Conservation (phyloP, 2,888 invertebrate species). For the Drosophila tanythrix region DNA sequence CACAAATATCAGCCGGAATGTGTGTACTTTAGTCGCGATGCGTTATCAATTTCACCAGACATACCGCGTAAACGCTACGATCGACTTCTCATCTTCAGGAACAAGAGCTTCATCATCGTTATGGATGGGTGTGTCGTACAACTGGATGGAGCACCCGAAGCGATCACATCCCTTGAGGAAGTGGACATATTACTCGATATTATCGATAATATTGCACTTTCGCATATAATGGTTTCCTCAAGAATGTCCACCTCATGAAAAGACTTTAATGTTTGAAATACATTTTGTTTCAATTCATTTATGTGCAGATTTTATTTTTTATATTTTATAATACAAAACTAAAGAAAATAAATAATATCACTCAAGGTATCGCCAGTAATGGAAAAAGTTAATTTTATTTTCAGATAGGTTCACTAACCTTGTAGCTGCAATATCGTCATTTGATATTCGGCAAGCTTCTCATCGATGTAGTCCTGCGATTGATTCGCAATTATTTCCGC, state of each 20-base stretch:
- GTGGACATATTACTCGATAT: slow-evolving; percentile 82
- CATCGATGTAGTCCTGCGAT: slow-evolving; percentile 97
- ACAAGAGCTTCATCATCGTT: slow-evolving; percentile 79
- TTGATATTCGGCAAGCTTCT: slow-evolving; percentile 96
- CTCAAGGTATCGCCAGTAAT: background rate
- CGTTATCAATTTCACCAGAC: background rate
- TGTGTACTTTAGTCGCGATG: slow-evolving; percentile 82
- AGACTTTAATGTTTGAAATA: background rate
- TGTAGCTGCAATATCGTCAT: slow-evolving; percentile 95
- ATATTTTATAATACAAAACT: background rate
- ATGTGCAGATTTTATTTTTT: background rate
- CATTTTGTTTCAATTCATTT: background rate
- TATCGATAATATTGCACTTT: slow-evolving; percentile 79
- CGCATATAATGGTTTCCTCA: slow-evolving; percentile 73
- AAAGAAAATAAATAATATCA: background rate
- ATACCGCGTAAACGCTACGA: slow-evolving; percentile 65
- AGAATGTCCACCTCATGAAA: background rate
- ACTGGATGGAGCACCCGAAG: slow-evolving; percentile 83
- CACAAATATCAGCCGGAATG: slow-evolving; percentile 81
- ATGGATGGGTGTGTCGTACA: slow-evolving; percentile 83
- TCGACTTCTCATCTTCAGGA: slow-evolving; percentile 82
- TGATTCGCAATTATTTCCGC: slow-evolving; percentile 97
- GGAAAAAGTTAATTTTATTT: background rate
- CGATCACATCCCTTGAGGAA: slow-evolving; percentile 77
- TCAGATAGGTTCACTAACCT: slow-evolving; percentile 87